Evolutionary conservation across 2,797 vertebrate species (phyloP).

Genomic region (Taeniopygia guttata): DNA sequence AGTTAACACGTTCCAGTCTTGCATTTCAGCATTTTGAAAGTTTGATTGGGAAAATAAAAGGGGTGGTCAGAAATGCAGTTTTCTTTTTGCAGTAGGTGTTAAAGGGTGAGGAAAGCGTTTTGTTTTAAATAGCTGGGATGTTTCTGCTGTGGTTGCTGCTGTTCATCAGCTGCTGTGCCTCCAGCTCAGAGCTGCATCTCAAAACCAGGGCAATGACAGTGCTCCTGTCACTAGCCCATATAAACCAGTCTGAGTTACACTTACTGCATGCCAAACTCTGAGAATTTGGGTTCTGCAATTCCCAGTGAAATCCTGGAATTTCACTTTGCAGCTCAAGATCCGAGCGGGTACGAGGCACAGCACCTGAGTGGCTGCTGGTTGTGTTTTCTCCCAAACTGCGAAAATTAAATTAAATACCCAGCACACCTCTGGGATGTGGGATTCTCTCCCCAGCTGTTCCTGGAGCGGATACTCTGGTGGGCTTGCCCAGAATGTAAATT

Average conservation of each 20-base stretch:
- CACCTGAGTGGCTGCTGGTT: not conserved
- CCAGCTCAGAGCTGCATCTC: not conserved
- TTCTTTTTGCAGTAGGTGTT: not conserved
- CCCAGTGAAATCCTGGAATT: not conserved
- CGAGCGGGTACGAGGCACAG: not conserved
- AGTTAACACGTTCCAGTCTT: conserved; percentile 65
- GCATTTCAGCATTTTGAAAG: conserved; percentile 32
- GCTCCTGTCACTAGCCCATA: rapidly evolving
- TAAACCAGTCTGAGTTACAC: rapidly evolving
- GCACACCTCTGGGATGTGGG: not conserved
- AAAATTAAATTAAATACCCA: too few species aligned
- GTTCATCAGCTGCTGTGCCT: not conserved
- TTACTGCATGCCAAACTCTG: not conserved
- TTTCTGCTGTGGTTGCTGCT: not conserved
- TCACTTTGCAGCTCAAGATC: not conserved
- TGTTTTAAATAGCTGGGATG: not conserved
- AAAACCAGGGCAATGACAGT: rapidly evolving
- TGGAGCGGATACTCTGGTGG: not conserved
- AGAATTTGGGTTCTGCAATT: not conserved
- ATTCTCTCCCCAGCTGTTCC: not conserved
- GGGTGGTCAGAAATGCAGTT: conserved; percentile 1
- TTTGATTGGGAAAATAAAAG: conserved; percentile 26
- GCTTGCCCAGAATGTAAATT: not conserved
- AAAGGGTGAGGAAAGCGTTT: not conserved
- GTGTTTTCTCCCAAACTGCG: not conserved